phyloP scores from a whole-genome alignment of 1,140 invertebrate species.

The Drosophila miranda region DNA sequence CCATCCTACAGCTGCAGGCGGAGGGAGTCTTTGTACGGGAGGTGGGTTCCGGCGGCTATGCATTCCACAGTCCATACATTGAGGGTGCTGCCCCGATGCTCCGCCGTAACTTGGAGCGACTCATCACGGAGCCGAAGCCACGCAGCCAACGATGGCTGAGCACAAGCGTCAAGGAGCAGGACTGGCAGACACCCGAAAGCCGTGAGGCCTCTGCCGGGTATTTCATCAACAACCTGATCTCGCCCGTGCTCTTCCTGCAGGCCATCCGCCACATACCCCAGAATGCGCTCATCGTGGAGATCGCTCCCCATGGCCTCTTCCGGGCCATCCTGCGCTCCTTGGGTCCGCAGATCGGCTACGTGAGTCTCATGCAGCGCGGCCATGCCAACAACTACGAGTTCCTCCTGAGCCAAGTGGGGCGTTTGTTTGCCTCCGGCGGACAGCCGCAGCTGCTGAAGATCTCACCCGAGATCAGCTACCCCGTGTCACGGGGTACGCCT shows the following conservation, averaged over 20 bases:
- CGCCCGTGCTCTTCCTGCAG: conserved; percentile 92
- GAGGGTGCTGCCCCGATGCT: conserved; percentile 91
- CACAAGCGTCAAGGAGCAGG: conserved; percentile 91
- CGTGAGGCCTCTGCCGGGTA: conserved; percentile 94
- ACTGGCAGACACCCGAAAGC: conserved; percentile 90
- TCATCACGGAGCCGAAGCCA: conserved; percentile 90
- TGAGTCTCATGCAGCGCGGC: conserved; percentile 90
- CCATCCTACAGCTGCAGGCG: conserved; percentile 83
- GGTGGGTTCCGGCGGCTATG: conserved; percentile 93
- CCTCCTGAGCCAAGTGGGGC: conserved; percentile 89
- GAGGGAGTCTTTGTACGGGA: conserved; percentile 93
- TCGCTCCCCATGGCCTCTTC: conserved; percentile 95
- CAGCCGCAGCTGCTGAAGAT: conserved; percentile 89
- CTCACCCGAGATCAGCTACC: conserved; percentile 88
- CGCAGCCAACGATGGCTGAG: conserved; percentile 93
- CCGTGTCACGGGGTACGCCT: conserved; percentile 93
- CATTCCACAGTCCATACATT: conserved; percentile 98
- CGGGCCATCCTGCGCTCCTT: conserved; percentile 93
- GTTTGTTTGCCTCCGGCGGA: conserved; percentile 90
- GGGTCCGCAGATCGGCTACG: conserved; percentile 85
- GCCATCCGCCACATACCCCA: conserved; percentile 91
- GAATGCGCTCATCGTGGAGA: conserved; percentile 94
- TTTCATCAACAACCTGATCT: conserved; percentile 97
- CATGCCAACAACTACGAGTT: conserved; percentile 88
- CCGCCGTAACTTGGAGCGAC: conserved; percentile 88